These are phyloP conservation scores for Pycnonotus jocosus DNA, from an alignment of 2,113 vertebrate species.

Conservation along the genomic window DNA sequence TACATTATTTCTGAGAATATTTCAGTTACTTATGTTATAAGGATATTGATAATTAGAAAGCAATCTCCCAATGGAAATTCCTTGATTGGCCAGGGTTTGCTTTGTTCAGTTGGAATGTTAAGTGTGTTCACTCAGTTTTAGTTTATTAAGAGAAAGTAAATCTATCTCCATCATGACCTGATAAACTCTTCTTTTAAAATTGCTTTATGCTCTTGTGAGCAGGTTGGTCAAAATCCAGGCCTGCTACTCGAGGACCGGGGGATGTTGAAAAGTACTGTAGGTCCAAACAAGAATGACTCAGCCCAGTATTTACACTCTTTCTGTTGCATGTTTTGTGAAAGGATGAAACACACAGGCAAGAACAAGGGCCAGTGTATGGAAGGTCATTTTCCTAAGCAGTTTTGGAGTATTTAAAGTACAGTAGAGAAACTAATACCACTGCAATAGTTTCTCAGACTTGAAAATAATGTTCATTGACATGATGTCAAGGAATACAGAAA, in stretches of 20 bases:
- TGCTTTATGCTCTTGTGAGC: neutral
- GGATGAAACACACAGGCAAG: neutral
- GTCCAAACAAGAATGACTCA: neutral
- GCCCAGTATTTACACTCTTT: neutral
- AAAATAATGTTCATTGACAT: neutral
- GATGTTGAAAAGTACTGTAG: neutral
- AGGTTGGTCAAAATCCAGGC: neutral
- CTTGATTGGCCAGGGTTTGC: neutral
- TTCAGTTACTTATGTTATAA: neutral
- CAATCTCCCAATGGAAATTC: neutral
- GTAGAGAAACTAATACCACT: neutral
- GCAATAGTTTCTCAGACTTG: neutral
- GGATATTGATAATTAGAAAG: neutral
- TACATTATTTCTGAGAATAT: neutral
- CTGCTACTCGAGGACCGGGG: neutral
- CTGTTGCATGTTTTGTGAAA: neutral
- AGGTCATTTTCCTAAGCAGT: neutral
- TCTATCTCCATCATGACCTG: neutral
- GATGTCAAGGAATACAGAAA: neutral
- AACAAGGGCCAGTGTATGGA: neutral
- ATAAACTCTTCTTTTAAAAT: neutral
- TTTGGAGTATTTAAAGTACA: neutral
- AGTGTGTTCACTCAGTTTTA: neutral
- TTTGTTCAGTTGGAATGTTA: neutral
- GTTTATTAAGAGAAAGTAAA: neutral